These are phyloP conservation scores for Gallinago jamesoni DNA, from an alignment of 2,113 vertebrate species.

Conservation along the genomic window DNA sequence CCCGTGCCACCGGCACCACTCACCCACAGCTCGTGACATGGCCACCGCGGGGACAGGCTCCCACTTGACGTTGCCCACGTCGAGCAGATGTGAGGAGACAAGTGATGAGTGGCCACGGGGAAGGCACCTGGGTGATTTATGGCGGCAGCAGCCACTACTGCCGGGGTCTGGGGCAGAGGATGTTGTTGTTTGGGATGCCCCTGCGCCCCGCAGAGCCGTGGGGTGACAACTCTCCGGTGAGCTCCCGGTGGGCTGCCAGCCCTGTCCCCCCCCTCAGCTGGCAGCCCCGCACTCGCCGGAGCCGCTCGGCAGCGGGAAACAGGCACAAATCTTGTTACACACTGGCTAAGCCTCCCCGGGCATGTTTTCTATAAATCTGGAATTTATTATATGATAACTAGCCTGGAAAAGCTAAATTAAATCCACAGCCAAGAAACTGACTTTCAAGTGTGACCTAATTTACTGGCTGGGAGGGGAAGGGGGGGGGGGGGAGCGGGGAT, in stretches of 20 bases:
- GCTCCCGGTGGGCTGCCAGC: neutral
- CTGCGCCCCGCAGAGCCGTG: fast-evolving
- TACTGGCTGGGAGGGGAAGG: neutral
- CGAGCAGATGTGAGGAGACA: neutral
- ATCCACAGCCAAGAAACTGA: constrained; percentile 57
- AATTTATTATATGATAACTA: constrained; percentile 63
- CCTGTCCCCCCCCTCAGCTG: neutral
- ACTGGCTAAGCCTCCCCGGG: constrained; percentile 61
- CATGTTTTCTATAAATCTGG: constrained; percentile 66
- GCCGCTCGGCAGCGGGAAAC: neutral
- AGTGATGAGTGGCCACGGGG: neutral
- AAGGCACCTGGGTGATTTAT: constrained; percentile 9
- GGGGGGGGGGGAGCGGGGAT: neutral
- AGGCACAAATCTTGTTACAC: constrained; percentile 64
- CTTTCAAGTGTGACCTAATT: constrained; percentile 61
- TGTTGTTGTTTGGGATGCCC: fast-evolving
- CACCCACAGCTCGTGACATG: fast-evolving
- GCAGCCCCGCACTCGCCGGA: neutral
- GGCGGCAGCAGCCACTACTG: neutral
- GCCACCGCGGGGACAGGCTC: fast-evolving
- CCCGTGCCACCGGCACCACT: fast-evolving
- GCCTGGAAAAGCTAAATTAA: constrained; percentile 67
- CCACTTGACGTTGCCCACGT: neutral
- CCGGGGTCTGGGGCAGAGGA: neutral
- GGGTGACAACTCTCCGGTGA: neutral